Base-by-base conservation (phyloP, 2,113 vertebrate genomes). In the Origma solitaria region DNA sequence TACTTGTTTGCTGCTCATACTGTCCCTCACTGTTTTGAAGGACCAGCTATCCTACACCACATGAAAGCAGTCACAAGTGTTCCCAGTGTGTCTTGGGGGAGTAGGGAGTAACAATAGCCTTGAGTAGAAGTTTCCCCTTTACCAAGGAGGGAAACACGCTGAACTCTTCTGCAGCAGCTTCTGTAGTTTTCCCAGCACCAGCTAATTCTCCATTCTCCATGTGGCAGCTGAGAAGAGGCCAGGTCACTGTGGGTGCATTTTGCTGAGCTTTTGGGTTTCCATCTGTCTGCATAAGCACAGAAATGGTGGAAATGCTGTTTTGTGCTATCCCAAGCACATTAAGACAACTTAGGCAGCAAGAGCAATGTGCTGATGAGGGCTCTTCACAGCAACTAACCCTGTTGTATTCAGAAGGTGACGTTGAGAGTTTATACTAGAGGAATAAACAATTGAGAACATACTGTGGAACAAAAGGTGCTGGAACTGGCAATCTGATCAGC, bases 401-500 rank as follows among this genome's bases (percentile, higher is more conserved):
- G 56, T 49, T 81, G 77, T 57, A 45, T 68, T 85, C 82, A 92
- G 58, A 92, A 92, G 68, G 82, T 90, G 90, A 95, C 61, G 6
- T 40, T 47, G 62, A 92, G 78, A 90, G 90, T 90, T 96, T 95
- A 92, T 68, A 83, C 49, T 86, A 70, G 51, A 64, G 92, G 88
- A 88, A 94, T 61, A 91, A 93, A 88, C 88, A 95, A 86, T 30
- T 83, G 88, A 93, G 64, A 94, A 90, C 87, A 88, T 23, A 44
- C 37, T 80, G 75, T 92, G 27, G 70, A 95, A 96, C 91, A 95
- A 95, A 94, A 95, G 82, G 54, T 77, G 44, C 69, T 96, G 82
- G 51, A 92, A 86, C 72, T n/a, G 60, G 51, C 50, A 83, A 83
- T 68, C 80, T 88, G 64, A 73, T 54, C 61, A 85, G 66, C 1